Conservation (phyloP, 2,888 invertebrate species). For the Rhamnusium bicolor region DNA sequence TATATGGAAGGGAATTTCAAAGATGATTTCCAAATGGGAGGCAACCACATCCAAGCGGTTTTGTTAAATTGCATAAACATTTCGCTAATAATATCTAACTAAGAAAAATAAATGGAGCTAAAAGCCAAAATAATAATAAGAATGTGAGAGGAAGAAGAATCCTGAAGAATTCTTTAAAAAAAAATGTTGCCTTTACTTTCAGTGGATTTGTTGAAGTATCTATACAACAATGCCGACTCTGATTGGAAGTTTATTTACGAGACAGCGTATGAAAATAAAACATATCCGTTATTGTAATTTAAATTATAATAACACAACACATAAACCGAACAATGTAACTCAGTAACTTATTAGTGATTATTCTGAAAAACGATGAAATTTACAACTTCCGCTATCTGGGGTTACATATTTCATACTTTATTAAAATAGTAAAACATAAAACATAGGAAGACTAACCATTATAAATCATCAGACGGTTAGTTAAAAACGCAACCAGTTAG, state of each 20-base stretch:
- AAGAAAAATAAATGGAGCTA: too few species aligned
- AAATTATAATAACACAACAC: conserved; percentile 3
- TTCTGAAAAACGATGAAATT: conserved; percentile 18
- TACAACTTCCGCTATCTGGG: conserved; percentile 38
- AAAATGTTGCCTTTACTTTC: too few species aligned
- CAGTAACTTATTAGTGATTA: conserved; percentile 1
- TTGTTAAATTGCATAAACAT: too few species aligned
- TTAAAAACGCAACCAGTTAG: conserved; percentile 24
- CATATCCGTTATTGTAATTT: conserved; percentile 3
- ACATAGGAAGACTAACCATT: conserved; percentile 28
- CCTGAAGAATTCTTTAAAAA: too few species aligned
- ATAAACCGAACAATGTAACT: conserved; percentile 8
- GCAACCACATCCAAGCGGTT: too few species aligned
- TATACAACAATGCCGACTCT: too few species aligned
- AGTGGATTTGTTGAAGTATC: too few species aligned
- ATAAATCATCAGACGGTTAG: conserved; percentile 34
- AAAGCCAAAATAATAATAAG: too few species aligned
- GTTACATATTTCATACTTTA: conserved; percentile 39
- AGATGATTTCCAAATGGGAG: too few species aligned
- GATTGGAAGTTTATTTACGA: background rate
- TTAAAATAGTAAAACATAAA: conserved; percentile 35
- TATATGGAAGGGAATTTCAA: too few species aligned
- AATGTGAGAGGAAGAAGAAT: too few species aligned
- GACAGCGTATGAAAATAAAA: background rate
- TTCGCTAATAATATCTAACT: too few species aligned